phyloP scores from a whole-genome alignment of 2,113 vertebrate genomes.

The Sterna hirundo region DNA sequence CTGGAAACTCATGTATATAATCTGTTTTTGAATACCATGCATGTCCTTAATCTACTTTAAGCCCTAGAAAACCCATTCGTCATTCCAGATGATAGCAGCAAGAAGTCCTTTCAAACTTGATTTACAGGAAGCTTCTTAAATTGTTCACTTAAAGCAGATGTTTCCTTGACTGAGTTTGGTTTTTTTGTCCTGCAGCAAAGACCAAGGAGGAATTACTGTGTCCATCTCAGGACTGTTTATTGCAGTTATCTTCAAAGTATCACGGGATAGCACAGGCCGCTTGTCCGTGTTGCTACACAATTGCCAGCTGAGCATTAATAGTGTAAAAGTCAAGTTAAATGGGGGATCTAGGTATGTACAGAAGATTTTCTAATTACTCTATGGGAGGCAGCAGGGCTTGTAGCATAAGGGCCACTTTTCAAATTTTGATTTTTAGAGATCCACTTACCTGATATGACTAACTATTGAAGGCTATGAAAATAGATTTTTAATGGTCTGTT shows the following conservation, averaged over 20 bases:
- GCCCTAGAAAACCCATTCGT: not conserved
- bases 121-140: not conserved
- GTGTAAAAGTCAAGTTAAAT: slow-evolving; percentile 15
- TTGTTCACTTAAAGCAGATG: not conserved
- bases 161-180: not conserved
- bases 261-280: not conserved
- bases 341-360: not conserved
- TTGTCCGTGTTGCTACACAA: slow-evolving; percentile 24
- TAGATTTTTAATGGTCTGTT: not conserved
- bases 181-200: slow-evolving; percentile 39
- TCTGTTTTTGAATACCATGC: not conserved
- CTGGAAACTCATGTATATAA: not conserved
- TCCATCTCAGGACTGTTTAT: slow-evolving; percentile 64
- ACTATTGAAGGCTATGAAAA: not conserved
- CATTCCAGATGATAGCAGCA: not conserved
- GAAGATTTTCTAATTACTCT: not conserved
- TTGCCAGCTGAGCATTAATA: slow-evolving; percentile 20
- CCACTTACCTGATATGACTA: not conserved
- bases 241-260: slow-evolving; percentile 1
- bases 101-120: not conserved
- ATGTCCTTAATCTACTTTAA: not conserved
- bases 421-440: not conserved
- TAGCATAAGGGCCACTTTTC: not conserved
- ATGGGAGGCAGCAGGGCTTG: not conserved
- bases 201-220: slow-evolving; percentile 50